phyloP scores from a whole-genome alignment of 2,888 invertebrate species.

The Apotomis capreana region DNA sequence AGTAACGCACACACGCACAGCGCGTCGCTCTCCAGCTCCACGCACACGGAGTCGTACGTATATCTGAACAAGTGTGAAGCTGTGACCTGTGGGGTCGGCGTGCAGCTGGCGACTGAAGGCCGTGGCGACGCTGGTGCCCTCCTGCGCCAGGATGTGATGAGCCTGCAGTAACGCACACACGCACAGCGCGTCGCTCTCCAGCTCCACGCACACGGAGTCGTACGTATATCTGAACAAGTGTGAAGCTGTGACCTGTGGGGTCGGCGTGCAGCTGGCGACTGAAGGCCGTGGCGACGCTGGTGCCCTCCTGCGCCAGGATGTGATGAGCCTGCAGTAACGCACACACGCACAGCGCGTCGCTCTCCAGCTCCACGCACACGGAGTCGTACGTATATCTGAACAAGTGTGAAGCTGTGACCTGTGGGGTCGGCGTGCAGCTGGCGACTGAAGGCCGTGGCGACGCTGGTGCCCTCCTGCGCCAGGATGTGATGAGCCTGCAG shows the following conservation, averaged over 20 bases:
- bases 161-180: slow-evolving; percentile 96
- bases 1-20: slow-evolving; percentile 96
- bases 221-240: slow-evolving; percentile 53
- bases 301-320: slow-evolving; percentile 93
- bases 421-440: slow-evolving; percentile 33
- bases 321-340: slow-evolving; percentile 94
- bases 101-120: slow-evolving; percentile 85
- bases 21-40: slow-evolving; percentile 95
- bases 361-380: slow-evolving; percentile 94
- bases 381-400: slow-evolving; percentile 75
- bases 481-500: slow-evolving; percentile 94
- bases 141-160: slow-evolving; percentile 90
- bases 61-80: not conserved
- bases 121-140: slow-evolving; percentile 92
- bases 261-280: slow-evolving; percentile 60
- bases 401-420: not conserved
- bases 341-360: slow-evolving; percentile 96
- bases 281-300: slow-evolving; percentile 91
- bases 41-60: slow-evolving; percentile 88
- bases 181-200: slow-evolving; percentile 95
- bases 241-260: not conserved
- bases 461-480: slow-evolving; percentile 92
- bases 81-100: slow-evolving; percentile 6
- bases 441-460: slow-evolving; percentile 89
- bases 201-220: slow-evolving; percentile 92